Base-by-base conservation (phyloP, 1,140 invertebrate species). In the Ceratoteleas bidentatus region DNA sequence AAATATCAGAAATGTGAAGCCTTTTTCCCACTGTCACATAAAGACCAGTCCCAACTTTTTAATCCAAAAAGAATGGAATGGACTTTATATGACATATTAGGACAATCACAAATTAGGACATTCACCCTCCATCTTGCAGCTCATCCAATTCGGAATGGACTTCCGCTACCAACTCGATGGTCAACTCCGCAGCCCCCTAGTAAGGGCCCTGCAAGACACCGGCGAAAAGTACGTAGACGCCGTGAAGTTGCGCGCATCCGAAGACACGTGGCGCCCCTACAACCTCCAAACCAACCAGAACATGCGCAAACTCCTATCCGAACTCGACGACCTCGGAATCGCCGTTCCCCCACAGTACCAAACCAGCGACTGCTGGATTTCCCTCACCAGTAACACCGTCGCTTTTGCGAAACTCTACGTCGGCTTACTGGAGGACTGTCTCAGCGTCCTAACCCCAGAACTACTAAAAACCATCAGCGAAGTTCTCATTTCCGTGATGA, bases 91-190 rank as follows among this genome's bases (percentile, higher is more conserved):
- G n/a, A n/a, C n/a, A n/a, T n/a, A n/a, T n/a, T n/a, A n/a, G n/a
- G n/a, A n/a, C n/a, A 36, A 9, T 36, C 34, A 36, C 9, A 4
- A 36, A 9, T 45, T 45, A 7, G 4, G n/a, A 7, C 43, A 45
- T 10, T 13, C n/a, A 8, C 7, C 4, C 3, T 45, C n/a, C 43
- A 15, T 56, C 58, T 89, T 92, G 38, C 84, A 96, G 94, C 86
- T 96, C 36, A 93, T 92, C 24, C 92, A 93, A 43, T 93, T 95
- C 72, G 96, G 96, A 0, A 91, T 97, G 78, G 96, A 97, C 88
- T 90, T 99, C 34, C 93, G 94, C 53, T 98, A 97, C 89, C 95
- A 96, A 85, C 91, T 99, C 56, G 96, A 98, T 85, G 94, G 94
- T 34, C 93, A 96, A 69, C 91, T 98, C 38, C 92, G 95, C 77